Base-by-base conservation (phyloP, 1,140 invertebrate genomes). In the Ladona fulva region DNA sequence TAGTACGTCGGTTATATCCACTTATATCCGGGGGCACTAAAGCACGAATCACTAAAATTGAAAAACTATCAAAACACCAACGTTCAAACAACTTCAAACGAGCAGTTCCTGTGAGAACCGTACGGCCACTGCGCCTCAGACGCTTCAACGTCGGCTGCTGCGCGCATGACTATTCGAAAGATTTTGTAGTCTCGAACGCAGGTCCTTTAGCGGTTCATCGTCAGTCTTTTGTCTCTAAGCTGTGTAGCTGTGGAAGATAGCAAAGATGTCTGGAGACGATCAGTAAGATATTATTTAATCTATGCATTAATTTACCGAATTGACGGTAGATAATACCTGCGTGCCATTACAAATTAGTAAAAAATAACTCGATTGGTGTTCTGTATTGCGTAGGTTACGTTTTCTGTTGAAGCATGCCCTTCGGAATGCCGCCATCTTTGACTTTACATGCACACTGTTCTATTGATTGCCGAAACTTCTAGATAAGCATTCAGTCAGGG, bases 201-300 rank as follows among this genome's bases (percentile, higher is more conserved):
- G 79, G 24, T 12, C 42, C 76, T 76, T 78, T 79, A 16, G 42
- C 75, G 5, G 11, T 11, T 5, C 25, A 42, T 75, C 77, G 37
- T 42, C 44, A 52, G 44, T 52, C 44, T 52, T 52, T 52, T 52
- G 44, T 52, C 44, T 11, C 19, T 19, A 52, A 52, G 44, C 19
- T 52, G 44, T n/a, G n/a, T 52, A 11, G 44, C 44, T 11, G 19
- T 10, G 44, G 19, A 19, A 11, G 44, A 52, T 11, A 52, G 77
- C 16, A 74, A 78, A 78, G 78, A 78, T 78, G 78, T 78, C 78
- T 24, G 78, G 75, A n/a, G 78, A 78, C 29, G 74, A 78, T 16
- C 78, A 78, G 78, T 78, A 78, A 78, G 78, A 75, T 5, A 24
- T 25, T 25, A 74, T n/a, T 74, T 42, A 74, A 11, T 77, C 29